These are phyloP conservation scores for Notarius quadriscutis DNA, from an alignment of 2,113 vertebrate species.

Conservation along the genomic window DNA sequence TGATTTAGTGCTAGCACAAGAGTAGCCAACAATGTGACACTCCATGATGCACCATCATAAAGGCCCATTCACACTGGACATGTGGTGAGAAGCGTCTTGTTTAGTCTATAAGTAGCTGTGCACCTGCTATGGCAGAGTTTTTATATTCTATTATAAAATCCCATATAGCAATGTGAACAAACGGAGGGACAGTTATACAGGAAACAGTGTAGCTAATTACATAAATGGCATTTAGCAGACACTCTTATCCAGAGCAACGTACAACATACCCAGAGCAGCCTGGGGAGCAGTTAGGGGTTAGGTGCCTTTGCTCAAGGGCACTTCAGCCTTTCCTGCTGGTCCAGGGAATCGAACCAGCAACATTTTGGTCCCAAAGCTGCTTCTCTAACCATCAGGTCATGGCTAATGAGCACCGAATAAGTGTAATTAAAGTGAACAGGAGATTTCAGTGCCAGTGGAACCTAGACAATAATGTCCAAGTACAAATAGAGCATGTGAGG, in stretches of 20 bases:
- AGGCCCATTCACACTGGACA: neutral
- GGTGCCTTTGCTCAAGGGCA: too few relatives aligned
- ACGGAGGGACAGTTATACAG: neutral
- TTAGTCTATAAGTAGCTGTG: neutral
- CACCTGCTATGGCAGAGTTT: neutral
- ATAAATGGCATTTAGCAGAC: too few relatives aligned
- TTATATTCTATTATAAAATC: neutral
- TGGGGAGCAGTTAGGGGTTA: too few relatives aligned
- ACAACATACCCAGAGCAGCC: too few relatives aligned
- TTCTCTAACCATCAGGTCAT: too few relatives aligned
- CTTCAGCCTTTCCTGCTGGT: too few relatives aligned
- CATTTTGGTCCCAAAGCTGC: too few relatives aligned
- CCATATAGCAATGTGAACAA: neutral
- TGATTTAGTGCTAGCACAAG: neutral
- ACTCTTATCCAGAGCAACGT: too few relatives aligned
- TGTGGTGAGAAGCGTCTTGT: neutral
- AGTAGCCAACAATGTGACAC: neutral
- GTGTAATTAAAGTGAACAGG: neutral
- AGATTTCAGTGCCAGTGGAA: neutral
- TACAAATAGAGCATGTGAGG: neutral
- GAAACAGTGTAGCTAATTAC: neutral
- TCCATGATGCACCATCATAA: neutral
- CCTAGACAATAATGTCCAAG: neutral
- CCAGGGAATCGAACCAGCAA: too few relatives aligned
- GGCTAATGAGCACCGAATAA: neutral